Base-by-base conservation (phyloP, 2,113 vertebrate genomes). In the Chroicocephalus ridibundus region DNA sequence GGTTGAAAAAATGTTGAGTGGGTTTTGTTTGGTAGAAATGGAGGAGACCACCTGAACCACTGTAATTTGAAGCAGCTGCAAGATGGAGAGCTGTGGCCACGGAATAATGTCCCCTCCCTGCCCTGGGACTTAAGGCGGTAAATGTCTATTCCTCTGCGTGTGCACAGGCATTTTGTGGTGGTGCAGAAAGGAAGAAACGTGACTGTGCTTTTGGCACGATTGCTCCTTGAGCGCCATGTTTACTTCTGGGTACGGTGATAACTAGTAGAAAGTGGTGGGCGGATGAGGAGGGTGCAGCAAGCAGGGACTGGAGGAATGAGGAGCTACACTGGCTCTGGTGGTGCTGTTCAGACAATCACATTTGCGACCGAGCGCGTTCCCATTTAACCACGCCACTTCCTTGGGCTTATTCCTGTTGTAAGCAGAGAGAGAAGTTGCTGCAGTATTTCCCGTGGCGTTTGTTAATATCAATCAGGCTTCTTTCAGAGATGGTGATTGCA, bases 191-290 rank as follows among this genome's bases (percentile, higher is more conserved):
- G 34, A 65, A 47, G 40, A 57, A 36, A 8, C 0, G 0, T 4
- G 49, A 7, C 20, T 0, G 0, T 47, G 40, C 24, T 70, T 75
- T 62, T 54, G 54, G 47, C 36, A 10, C 1, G 14, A 13, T 24
- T 27, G 15, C 21, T 34, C 4, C 44, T 44, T 46, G 34, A 24
- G 54, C 0, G 0, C 29, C 5, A 3, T 2, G 5, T 2, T 2
- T 9, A 4, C 17, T 40, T 60, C 44, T 55, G 0, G 1, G 26
- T 36, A 2, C 24, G 15, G 31, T 12, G 64, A 4, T 49, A 46
- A 38, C 34, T 16, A 27, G 13, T 3, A 6, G 66, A 26, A 71
- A 29, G 62, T 0, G 6, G 8, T 3, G 44, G 9, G 24, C 0
- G 1, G 31, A 4, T 1, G 3, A 51, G 81, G 40, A 89, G 51